A percentile compares a stretch with the other conserved stretches of the same genome.
These are phyloP conservation scores for Nannoperca australis DNA, from an alignment of 2,797 vertebrate species.

Conservation along the genomic window DNA sequence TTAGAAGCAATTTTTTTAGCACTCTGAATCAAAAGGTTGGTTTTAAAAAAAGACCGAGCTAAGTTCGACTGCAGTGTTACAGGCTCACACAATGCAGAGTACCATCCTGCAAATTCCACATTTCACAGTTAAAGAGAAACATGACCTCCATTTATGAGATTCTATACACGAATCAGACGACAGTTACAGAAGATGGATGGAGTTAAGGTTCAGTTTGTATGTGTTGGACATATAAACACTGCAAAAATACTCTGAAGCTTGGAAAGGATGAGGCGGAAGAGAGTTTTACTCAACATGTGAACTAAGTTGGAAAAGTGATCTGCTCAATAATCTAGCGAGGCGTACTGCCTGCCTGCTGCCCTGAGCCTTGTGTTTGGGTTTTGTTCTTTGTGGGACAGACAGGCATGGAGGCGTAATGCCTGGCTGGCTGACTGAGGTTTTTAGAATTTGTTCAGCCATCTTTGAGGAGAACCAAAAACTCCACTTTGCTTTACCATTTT, in stretches of 20 bases:
- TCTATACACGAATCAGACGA: conserved; percentile 2
- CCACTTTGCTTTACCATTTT: neutral
- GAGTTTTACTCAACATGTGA: conserved; percentile 18
- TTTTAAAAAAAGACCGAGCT: neutral
- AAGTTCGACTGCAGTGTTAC: neutral
- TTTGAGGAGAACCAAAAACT: conserved; percentile 36
- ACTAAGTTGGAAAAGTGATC: conserved; percentile 52
- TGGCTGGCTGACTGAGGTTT: conserved; percentile 45
- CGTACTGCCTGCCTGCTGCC: conserved; percentile 24
- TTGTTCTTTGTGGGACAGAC: conserved; percentile 27
- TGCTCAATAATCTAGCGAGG: conserved; percentile 39
- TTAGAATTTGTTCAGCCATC: conserved; percentile 35
- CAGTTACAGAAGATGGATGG: conserved; percentile 35
- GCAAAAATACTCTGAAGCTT: conserved; percentile 37
- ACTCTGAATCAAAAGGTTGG: neutral
- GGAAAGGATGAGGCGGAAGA: conserved; percentile 50
- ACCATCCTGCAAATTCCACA: conserved; percentile 22
- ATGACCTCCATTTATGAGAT: conserved; percentile 22
- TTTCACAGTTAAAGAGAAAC: conserved; percentile 32
- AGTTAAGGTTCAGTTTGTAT: conserved; percentile 35
- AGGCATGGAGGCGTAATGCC: conserved; percentile 31
- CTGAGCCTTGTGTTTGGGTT: conserved; percentile 35
- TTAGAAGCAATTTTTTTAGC: neutral
- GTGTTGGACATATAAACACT: conserved; percentile 50
- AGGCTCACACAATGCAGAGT: neutral